Evolutionary conservation across 2,888 invertebrate genomes (phyloP).

Genomic region (Epinotia nisella): DNA sequence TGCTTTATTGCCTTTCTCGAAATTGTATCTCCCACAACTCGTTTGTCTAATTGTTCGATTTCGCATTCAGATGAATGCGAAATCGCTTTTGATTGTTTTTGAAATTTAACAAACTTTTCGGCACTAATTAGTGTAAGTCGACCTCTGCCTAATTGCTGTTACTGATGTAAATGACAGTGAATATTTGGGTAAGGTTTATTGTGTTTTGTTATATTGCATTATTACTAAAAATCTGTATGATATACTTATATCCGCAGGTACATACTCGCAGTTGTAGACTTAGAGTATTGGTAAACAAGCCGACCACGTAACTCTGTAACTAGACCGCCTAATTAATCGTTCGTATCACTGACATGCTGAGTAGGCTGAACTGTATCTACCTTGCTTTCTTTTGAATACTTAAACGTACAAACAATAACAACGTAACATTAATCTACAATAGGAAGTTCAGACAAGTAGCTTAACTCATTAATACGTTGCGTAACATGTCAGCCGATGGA

Average conservation of each 20-base stretch:
- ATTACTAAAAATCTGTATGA: too few species aligned
- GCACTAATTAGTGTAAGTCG: not conserved
- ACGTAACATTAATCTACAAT: slow-evolving; percentile 40
- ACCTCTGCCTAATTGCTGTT: not conserved
- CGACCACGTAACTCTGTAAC: not conserved
- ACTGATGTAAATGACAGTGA: too few species aligned
- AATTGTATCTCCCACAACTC: slow-evolving; percentile 22
- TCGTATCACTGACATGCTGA: not conserved
- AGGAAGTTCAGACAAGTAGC: slow-evolving; percentile 38
- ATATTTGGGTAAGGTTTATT: too few species aligned
- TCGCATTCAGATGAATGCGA: too few species aligned
- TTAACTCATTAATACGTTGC: slow-evolving; percentile 42
- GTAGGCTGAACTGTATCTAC: too few species aligned
- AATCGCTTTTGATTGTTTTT: not conserved
- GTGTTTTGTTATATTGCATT: too few species aligned
- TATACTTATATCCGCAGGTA: too few species aligned
- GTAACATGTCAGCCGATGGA: slow-evolving; percentile 40
- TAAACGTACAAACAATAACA: slow-evolving; percentile 6
- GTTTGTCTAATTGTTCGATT: slow-evolving; percentile 19
- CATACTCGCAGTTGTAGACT: too few species aligned
- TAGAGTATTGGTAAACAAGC: too few species aligned
- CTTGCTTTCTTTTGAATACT: not conserved
- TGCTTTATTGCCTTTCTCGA: slow-evolving; percentile 31
- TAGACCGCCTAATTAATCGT: not conserved
- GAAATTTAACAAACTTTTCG: not conserved